Evolutionary conservation across 2,888 invertebrate species (phyloP), one percentile per base, ranked within the genome.

Genomic region (Synanthedon andrenaeformis): DNA sequence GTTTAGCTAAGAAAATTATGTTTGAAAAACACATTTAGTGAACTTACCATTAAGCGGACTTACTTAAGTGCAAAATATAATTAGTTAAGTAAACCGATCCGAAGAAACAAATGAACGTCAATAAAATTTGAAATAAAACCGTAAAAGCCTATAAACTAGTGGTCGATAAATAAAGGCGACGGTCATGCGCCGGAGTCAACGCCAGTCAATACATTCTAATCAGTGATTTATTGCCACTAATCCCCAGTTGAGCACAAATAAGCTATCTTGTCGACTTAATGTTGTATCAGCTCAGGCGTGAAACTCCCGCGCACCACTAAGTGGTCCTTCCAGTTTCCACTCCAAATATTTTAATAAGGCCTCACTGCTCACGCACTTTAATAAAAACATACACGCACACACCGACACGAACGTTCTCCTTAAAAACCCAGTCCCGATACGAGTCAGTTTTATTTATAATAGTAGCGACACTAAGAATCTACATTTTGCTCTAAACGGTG

Each of bases 311-410:
- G 85, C 82, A 80, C 76, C 83, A 81, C 86, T 87, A 87, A 87
- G 87, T 87, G 87, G 87, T 83, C 85, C 87, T 85, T 84, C 87
- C 87, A 87, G 87, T 87, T 87, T 87, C 86, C 81, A 85, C 79
- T 85, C 85, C 84, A 87, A 87, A 87, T 87, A 86, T 87, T 87
- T 86, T 87, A 87, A 86, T 87, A 87, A 86, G 85, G 80, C 82
- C 79, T 79, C 83, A 77, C 82, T 80, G 83, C 82, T 80, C 87
- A 85, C 87, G 86, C 86, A 84, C 79, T 82, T 81, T 82, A 85
- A 86, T 83, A 85, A 84, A 84, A 82, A 82, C 78, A 79, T 74
- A 81, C 74, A 75, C 77, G 72, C 74, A 79, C 75, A 64, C 66
- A 69, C 65, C 61, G 62, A 70, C 74, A 74, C 72, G 75, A 72